A percentile compares a stretch with the other conserved stretches of the same genome.
Conservation (phyloP, 2,113 vertebrate species). For the Macroglossus sobrinus region DNA sequence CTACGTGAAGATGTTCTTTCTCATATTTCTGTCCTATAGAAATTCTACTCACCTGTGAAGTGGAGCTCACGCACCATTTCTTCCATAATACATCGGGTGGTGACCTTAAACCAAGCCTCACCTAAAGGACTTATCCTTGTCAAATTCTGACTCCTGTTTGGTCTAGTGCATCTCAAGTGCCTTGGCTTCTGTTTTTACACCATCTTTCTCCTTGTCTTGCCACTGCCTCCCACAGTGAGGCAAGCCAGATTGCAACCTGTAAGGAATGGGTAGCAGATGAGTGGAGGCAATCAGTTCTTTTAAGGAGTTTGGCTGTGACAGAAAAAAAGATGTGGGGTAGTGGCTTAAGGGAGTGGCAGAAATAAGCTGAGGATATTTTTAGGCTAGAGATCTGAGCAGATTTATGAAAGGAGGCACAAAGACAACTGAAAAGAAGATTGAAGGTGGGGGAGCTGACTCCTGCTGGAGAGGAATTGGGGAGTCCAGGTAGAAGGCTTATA, state of each 20-base stretch:
- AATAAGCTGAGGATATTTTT: not conserved
- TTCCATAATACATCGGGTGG: not conserved
- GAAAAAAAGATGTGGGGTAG: not conserved
- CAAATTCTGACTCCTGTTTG: not conserved
- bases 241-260: not conserved
- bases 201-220: not conserved
- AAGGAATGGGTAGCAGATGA: not conserved
- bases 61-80: not conserved
- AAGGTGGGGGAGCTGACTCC: not conserved
- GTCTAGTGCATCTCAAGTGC: not conserved
- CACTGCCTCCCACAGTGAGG: not conserved
- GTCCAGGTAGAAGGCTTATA: not conserved
- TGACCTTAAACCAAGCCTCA: not conserved
- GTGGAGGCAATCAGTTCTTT: not conserved
- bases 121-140: not conserved
- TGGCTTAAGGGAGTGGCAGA: not conserved
- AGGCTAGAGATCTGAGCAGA: conserved; percentile 4
- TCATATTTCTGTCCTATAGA: not conserved
- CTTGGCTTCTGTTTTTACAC: not conserved
- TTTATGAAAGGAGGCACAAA: not conserved
- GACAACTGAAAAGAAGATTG: not conserved
- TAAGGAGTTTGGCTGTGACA: not conserved
- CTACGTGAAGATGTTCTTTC: not conserved
- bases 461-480: not conserved
- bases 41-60: not conserved